Percentiles rank a stretch among this genome's conserved stretches.
These are phyloP conservation scores for Petrophora chlorosata DNA, from an alignment of 2,888 invertebrate species.

Conservation along the genomic window DNA sequence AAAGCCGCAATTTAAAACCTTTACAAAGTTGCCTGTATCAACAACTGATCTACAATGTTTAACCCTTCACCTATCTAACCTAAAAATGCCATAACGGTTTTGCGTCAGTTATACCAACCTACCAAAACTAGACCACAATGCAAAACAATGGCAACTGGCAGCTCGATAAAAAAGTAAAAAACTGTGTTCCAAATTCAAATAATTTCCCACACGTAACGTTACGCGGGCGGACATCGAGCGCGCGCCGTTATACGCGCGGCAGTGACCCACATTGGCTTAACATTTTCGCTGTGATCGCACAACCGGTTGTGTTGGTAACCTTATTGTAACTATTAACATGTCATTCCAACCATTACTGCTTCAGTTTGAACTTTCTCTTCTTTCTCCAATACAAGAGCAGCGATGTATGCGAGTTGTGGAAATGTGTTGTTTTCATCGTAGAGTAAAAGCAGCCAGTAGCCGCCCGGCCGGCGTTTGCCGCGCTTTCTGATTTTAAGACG, in stretches of 20 bases:
- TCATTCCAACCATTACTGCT: conserved; percentile 38
- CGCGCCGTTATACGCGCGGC: conserved; percentile 81
- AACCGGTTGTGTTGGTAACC: conserved; percentile 67
- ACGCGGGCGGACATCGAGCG: conserved; percentile 81
- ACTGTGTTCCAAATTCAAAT: conserved; percentile 80
- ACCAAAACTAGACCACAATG: conserved; percentile 69
- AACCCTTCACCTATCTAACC: conserved; percentile 30
- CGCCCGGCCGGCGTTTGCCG: conserved; percentile 55
- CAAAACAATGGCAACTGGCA: conserved; percentile 73
- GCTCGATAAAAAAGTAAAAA: conserved; percentile 70
- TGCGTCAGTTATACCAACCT: conserved; percentile 35
- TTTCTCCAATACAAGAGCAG: conserved; percentile 2
- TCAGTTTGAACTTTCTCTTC: conserved; percentile 39
- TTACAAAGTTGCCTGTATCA: conserved; percentile 2
- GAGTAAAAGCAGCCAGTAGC: conserved; percentile 35
- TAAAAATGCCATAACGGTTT: conserved; percentile 47
- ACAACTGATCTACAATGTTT: conserved; percentile 3
- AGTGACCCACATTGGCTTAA: conserved; percentile 75
- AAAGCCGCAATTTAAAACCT: not conserved
- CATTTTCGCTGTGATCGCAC: conserved; percentile 65
- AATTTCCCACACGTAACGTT: conserved; percentile 84
- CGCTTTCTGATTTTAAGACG: conserved; percentile 81
- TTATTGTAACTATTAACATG: conserved; percentile 49
- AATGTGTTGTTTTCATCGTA: conserved; percentile 20
- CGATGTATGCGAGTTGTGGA: conserved; percentile 41